Conservation (phyloP, 2,888 invertebrate species). For the Graphium colonna region DNA sequence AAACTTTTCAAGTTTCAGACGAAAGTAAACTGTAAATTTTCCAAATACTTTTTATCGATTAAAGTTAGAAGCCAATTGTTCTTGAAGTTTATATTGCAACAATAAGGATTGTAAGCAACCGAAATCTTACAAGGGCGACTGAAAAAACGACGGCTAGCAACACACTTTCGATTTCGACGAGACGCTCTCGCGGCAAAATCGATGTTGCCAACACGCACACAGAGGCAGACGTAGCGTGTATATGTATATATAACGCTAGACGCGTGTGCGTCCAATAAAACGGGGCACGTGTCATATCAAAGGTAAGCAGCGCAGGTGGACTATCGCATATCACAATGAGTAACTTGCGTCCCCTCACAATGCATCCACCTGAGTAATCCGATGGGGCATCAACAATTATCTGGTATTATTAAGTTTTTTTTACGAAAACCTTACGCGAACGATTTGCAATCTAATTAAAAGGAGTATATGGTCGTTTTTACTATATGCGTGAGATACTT, state of each 20-base stretch:
- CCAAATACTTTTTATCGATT: too few species aligned
- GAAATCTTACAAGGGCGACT: too few species aligned
- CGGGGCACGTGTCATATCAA: conserved; percentile 56
- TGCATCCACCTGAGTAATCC: conserved; percentile 72
- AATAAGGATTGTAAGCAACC: too few species aligned
- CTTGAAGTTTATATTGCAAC: too few species aligned
- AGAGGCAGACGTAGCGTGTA: not conserved
- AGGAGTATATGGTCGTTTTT: conserved; percentile 43
- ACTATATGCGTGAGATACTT: conserved; percentile 35
- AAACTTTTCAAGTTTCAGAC: too few species aligned
- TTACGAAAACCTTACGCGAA: conserved; percentile 25
- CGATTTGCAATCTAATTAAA: conserved; percentile 28
- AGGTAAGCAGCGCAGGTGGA: conserved; percentile 65
- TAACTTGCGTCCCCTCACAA: conserved; percentile 38
- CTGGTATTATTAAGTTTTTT: conserved; percentile 48
- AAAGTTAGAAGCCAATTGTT: too few species aligned
- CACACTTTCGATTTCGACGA: not conserved
- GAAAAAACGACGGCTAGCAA: not conserved
- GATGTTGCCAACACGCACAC: conserved; percentile 5
- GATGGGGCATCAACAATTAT: conserved; percentile 62
- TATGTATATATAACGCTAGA: not conserved
- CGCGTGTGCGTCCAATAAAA: conserved; percentile 29
- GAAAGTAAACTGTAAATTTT: too few species aligned
- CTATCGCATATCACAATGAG: conserved; percentile 40
- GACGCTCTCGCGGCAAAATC: not conserved